Base-by-base conservation (phyloP, 2,797 vertebrate genomes). In the Alcedo atthis region DNA sequence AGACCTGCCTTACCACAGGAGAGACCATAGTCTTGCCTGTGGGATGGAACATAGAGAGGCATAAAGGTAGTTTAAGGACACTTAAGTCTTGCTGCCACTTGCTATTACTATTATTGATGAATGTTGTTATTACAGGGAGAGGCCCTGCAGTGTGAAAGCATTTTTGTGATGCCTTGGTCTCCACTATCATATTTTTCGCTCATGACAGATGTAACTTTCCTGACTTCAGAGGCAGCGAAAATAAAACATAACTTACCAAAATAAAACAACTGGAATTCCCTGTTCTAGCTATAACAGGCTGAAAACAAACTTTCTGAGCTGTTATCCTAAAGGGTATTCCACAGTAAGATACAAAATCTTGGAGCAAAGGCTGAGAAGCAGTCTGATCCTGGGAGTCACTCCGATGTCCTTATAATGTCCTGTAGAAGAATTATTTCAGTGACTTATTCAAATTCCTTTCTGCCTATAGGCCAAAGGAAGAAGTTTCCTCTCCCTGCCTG, bases 131-230 rank as follows among this genome's bases (percentile, higher is more conserved):
- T 90, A 80, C 9, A 89, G 42, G 79, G 64, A 94, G 88, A 92
- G 73, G 57, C 25, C n/a, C 71, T 75, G 69, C 32, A 61, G 67
- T 28, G 78, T 66, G 81, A 90, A 92, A 94, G 51, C 7, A 53
- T 71, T 92, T 94, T 30, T 90, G 48, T 77, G 74, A 42, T 67
- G 66, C 79, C 87, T 91, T 81, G 55, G 76, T 75, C 69, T 74
- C 59, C n/a, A 15, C 64, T 86, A 48, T 70, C 77, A 13, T 45
- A 81, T 46, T 93, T 94, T 95, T 79, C 80, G 19, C 77, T 91
- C 62, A 15, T 82, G 86, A 85, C 89, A 95, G 89, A 90, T 89
- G 62, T 61, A 92, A 89, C 90, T 81, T 94, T 83, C 69, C 86
- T 90, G 74, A 68, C 89, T 91, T 75, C 80, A 89, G 71, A 86